A percentile compares a stretch with the other conserved stretches of the same genome.
phyloP scores from a whole-genome alignment of 2,888 invertebrate species.

The Cremastinae sp. region DNA sequence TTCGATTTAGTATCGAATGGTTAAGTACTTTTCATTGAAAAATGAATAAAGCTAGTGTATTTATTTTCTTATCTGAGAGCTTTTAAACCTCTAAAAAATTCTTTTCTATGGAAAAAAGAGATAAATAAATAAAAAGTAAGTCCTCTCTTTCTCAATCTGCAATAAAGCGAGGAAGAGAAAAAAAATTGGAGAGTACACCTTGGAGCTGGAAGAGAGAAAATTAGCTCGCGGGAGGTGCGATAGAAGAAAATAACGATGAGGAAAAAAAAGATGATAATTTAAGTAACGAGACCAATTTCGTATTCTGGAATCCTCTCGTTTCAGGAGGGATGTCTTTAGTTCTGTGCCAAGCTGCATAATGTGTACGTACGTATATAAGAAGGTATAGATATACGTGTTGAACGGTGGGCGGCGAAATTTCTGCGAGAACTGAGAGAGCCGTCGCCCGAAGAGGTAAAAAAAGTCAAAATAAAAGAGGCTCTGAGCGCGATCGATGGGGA shows the following conservation, averaged over 20 bases:
- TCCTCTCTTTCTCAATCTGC: too few species aligned
- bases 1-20: too few species aligned
- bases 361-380: conserved; percentile 2
- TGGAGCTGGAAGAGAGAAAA: conserved; percentile 23
- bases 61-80: too few species aligned
- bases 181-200: too few species aligned
- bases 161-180: neutral
- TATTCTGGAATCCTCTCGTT: conserved; percentile 30
- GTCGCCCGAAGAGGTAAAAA: conserved; percentile 36
- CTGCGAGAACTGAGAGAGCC: conserved; percentile 36
- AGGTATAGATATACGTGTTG: conserved; percentile 21
- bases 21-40: too few species aligned
- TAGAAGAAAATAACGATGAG: conserved; percentile 16
- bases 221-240: conserved; percentile 28
- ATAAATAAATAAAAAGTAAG: too few species aligned
- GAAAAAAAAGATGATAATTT: conserved; percentile 47
- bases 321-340: conserved; percentile 20
- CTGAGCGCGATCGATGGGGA: conserved; percentile 41
- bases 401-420: conserved; percentile 42
- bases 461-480: conserved; percentile 33
- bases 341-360: conserved; percentile 6
- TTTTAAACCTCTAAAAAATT: too few species aligned
- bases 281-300: conserved; percentile 61
- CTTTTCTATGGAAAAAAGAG: too few species aligned
- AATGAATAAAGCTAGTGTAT: too few species aligned